Base-by-base conservation (phyloP, 2,888 invertebrate genomes). In the Drosophila anomalata region DNA sequence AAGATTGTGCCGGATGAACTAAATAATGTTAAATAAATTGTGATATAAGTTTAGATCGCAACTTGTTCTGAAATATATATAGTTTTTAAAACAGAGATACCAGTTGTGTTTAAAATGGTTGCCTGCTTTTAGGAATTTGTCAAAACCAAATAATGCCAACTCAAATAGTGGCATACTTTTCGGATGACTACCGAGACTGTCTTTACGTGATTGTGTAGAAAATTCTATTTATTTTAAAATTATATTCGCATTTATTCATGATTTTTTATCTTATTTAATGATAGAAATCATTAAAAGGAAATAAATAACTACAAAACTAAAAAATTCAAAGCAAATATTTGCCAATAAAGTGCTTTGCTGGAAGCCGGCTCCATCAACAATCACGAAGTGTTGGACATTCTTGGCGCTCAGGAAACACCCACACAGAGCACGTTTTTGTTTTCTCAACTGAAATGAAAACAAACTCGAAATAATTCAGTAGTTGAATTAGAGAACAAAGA, bases 371-470 rank as follows among this genome's bases (percentile, higher is more conserved):
- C 44, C 69, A 47, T 69, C 46, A 61, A 73, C 69, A 80, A 80
- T 80, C 80, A 80, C 80, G 80, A 80, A 78, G 50, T 81, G 58
- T 17, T 67, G 80, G 76, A 78, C 87, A 81, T 70, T 68, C 41
- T 69, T 62, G 58, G 48, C 50, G 69, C 76, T 70, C 70, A 80
- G 70, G 76, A 63, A 70, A 75, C 87, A 58, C 80, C 80, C 66
- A 70, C 80, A 57, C 63, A 60, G 17, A 48, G 82, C 80, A 85
- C 86, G 88, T 81, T 80, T 68, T 51, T 62, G 51, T 56, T 72
- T 61, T 14, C 26, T 22, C 26, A 14, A 9, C 11, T 20, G 6
- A 41, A 44, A 22, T 9, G 36, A 51, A 51, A 70, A 70, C 26
- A 54, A 24, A 54, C 46, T 36, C 39, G n/a, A 57, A 72, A 31